Evolutionary conservation across 2,797 vertebrate genomes (phyloP).

Genomic region (Gorsachius magnificus): DNA sequence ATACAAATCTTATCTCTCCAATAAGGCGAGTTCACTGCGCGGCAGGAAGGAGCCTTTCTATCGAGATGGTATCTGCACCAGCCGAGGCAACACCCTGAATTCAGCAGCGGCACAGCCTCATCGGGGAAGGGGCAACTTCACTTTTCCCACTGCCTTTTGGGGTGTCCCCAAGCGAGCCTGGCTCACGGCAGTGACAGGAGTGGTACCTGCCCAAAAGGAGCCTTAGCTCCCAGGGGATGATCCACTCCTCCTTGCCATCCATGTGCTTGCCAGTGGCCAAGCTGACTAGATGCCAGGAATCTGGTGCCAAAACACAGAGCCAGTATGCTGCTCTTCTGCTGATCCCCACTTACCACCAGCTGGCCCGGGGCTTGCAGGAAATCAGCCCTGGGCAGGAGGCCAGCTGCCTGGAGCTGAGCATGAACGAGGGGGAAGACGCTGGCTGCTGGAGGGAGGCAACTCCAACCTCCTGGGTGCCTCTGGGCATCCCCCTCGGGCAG

Average conservation of each 20-base stretch:
- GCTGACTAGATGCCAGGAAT: background rate
- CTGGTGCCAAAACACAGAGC: background rate
- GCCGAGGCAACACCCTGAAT: background rate
- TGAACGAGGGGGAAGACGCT: background rate
- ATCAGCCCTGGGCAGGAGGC: background rate
- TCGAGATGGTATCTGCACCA: background rate
- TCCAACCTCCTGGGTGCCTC: rapidly evolving
- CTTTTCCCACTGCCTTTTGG: background rate
- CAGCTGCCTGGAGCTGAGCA: background rate
- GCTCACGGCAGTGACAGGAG: background rate
- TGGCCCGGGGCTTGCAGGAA: background rate
- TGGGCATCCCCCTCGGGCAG: rapidly evolving
- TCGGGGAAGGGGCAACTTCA: rapidly evolving
- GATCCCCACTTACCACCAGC: background rate
- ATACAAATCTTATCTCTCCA: slow-evolving; percentile 3
- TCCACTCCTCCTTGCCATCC: background rate
- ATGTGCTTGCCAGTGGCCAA: background rate
- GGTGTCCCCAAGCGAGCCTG: background rate
- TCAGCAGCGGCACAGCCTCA: rapidly evolving
- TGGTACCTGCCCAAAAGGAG: background rate
- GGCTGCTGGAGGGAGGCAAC: background rate
- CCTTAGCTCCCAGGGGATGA: background rate
- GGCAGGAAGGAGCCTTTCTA: background rate
- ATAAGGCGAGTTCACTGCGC: background rate
- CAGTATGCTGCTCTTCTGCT: background rate